A percentile compares a stretch with the other conserved stretches of the same genome.
Evolutionary conservation across 2,797 vertebrate genomes (phyloP).

Genomic region (Syncerus caffer): DNA sequence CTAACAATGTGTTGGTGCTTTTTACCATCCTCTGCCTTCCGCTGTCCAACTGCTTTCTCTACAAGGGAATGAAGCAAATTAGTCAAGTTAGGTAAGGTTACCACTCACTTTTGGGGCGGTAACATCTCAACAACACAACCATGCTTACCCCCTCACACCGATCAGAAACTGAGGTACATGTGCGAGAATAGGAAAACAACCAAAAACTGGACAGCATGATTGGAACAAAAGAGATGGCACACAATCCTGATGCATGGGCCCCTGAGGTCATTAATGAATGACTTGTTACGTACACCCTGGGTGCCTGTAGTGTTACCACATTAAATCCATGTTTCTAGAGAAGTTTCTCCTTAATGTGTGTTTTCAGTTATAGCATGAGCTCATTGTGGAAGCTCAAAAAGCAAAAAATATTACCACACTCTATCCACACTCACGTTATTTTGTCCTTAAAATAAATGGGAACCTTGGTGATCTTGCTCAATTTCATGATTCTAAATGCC

Average conservation of each 20-base stretch:
- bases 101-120: too few species aligned
- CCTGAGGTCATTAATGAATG: background rate
- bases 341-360: background rate
- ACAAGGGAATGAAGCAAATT: background rate
- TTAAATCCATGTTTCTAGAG: background rate
- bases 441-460: conserved; percentile 55
- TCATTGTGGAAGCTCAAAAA: conserved; percentile 42
- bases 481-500: background rate
- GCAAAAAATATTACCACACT: conserved; percentile 2
- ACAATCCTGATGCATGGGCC: background rate
- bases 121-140: background rate
- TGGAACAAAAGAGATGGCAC: background rate
- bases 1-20: background rate
- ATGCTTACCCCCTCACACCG: background rate
- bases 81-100: background rate
- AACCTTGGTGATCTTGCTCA: background rate
- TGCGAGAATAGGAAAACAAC: background rate
- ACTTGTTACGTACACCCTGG: background rate
- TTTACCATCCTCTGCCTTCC: background rate
- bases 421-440: background rate
- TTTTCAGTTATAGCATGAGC: conserved; percentile 42
- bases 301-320: background rate
- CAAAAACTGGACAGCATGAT: background rate
- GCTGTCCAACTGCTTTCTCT: background rate
- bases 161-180: background rate